A percentile compares a stretch with the other conserved stretches of the same genome.
These are phyloP conservation scores for Macrocentrus cingulum DNA, from an alignment of 1,140 invertebrate genomes.

Conservation along the genomic window DNA sequence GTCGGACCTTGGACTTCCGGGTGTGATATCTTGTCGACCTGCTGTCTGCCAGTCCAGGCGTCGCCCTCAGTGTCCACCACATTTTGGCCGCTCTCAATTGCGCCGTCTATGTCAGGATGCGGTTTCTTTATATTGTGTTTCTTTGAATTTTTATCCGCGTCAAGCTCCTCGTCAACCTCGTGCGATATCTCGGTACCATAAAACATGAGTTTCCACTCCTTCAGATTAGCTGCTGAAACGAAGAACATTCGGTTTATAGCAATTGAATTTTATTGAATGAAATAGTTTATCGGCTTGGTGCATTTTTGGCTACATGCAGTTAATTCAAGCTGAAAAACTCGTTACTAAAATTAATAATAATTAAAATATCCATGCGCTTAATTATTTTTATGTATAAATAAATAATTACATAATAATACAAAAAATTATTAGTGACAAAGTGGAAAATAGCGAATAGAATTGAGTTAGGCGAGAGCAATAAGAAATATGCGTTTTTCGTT, in stretches of 20 bases:
- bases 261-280: no score
- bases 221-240: conserved; percentile 33
- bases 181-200: conserved; percentile 63
- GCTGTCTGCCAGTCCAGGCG: conserved; percentile 49
- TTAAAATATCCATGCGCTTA: no score
- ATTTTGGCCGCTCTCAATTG: conserved; percentile 36
- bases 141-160: conserved; percentile 40
- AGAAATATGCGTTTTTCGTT: no score
- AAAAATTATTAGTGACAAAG: no score
- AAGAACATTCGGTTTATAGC: background rate
- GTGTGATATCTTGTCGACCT: conserved; percentile 49
- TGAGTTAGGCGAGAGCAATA: no score
- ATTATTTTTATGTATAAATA: no score
- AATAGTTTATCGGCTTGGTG: no score
- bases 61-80: conserved; percentile 42
- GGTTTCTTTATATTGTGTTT: conserved; percentile 24
- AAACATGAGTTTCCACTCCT: conserved; percentile 62
- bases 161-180: conserved; percentile 50
- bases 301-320: no score
- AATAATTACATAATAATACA: no score
- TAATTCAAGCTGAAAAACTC: no score
- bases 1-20: conserved; percentile 48
- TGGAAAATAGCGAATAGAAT: no score
- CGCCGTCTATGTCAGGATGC: conserved; percentile 30
- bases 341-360: no score